Evolutionary conservation across 1,140 invertebrate species (phyloP).

Genomic region (Drosophila jambulina): DNA sequence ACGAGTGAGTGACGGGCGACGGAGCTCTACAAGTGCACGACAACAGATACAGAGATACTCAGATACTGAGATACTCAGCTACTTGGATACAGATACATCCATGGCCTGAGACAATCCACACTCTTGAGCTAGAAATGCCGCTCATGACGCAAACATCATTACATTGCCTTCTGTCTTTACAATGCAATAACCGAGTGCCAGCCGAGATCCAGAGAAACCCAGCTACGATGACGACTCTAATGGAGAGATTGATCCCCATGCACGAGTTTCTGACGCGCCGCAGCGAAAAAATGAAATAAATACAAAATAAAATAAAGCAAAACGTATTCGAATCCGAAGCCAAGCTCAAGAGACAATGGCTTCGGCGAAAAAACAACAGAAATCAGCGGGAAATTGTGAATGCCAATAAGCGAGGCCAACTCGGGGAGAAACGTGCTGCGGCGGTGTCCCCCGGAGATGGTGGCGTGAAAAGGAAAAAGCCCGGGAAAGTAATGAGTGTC

Average conservation of each 20-base stretch:
- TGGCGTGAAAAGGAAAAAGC: slow-evolving; percentile 19
- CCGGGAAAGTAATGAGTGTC: neutral
- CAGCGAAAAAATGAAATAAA: slow-evolving; percentile 7
- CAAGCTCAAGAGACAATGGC: slow-evolving; percentile 49
- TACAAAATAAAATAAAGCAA: slow-evolving; percentile 25
- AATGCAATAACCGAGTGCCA: slow-evolving; percentile 45
- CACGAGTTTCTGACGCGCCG: slow-evolving; percentile 52
- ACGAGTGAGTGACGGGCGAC: slow-evolving; percentile 40
- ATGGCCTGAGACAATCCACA: slow-evolving; percentile 28
- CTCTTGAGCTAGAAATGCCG: slow-evolving; percentile 46
- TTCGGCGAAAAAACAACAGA: slow-evolving; percentile 40
- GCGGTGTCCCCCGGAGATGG: slow-evolving; percentile 23
- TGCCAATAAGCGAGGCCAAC: slow-evolving; percentile 39
- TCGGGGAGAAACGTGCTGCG: slow-evolving; percentile 29
- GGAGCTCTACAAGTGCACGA: slow-evolving; percentile 57
- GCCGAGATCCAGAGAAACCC: neutral
- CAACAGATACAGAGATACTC: slow-evolving; percentile 45
- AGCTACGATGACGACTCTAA: slow-evolving; percentile 34
- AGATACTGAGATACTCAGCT: slow-evolving; percentile 18
- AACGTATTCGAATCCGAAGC: slow-evolving; percentile 20
- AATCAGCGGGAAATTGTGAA: slow-evolving; percentile 48
- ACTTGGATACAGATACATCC: slow-evolving; percentile 18
- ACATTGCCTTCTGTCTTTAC: slow-evolving; percentile 54
- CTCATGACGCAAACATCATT: slow-evolving; percentile 59
- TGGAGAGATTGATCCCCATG: slow-evolving; percentile 59